Evolutionary conservation across 2,113 vertebrate genomes (phyloP).

Genomic region (Vidua chalybeata): DNA sequence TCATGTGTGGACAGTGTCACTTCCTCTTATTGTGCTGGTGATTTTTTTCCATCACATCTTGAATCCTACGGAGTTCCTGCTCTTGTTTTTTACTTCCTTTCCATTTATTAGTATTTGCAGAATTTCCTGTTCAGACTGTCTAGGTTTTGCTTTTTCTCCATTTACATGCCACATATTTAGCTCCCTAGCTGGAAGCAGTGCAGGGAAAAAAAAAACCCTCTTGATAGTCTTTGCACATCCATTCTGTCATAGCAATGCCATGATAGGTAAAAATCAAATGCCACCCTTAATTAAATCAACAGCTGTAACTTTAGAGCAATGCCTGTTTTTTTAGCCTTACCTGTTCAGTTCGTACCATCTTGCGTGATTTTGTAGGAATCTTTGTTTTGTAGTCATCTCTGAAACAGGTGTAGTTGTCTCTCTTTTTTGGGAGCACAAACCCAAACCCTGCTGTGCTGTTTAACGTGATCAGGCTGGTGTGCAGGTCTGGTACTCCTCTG

Average conservation of each 20-base stretch:
- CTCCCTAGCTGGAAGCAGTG: not conserved
- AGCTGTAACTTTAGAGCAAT: not conserved
- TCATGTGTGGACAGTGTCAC: not conserved
- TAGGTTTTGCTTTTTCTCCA: not conserved
- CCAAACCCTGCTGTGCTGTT: not conserved
- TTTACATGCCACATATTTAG: not conserved
- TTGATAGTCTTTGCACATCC: not conserved
- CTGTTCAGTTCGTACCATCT: not conserved
- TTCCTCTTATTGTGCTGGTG: not conserved
- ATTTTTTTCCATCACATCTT: not conserved
- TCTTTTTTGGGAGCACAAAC: not conserved
- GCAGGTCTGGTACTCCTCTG: not conserved
- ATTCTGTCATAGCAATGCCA: not conserved
- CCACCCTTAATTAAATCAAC: not conserved
- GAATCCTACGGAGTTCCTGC: not conserved
- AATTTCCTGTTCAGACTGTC: not conserved
- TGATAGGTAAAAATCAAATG: not conserved
- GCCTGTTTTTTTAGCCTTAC: not conserved
- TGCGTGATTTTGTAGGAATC: not conserved
- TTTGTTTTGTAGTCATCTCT: not conserved
- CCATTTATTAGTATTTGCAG: not conserved
- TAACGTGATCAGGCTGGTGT: not conserved
- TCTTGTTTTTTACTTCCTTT: not conserved
- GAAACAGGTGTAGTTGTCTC: not conserved
- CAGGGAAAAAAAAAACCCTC: rapidly evolving